These are phyloP conservation scores for Spondyliosoma cantharus DNA, from an alignment of 2,797 vertebrate species.

Conservation along the genomic window DNA sequence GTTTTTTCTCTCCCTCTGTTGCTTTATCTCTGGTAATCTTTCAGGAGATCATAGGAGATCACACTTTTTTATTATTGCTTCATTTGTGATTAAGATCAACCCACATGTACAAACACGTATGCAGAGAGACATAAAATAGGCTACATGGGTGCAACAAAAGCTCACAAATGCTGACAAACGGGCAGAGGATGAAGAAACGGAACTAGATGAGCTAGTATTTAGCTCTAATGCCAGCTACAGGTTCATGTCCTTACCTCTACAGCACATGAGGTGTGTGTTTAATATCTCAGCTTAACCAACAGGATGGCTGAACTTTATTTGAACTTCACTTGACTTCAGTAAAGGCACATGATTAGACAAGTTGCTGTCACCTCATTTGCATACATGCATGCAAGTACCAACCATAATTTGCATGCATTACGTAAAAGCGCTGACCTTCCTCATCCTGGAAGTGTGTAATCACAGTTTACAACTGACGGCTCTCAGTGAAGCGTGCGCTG, in stretches of 20 bases:
- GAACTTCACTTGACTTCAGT: conserved; percentile 19
- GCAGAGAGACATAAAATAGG: conserved; percentile 1
- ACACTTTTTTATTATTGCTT: neutral
- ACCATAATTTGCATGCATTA: neutral
- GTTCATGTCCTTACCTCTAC: neutral
- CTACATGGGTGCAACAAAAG: neutral
- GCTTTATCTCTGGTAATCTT: neutral
- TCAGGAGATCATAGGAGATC: neutral
- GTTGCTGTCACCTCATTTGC: conserved; percentile 10
- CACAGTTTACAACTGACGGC: neutral
- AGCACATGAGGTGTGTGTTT: neutral
- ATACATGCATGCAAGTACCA: neutral
- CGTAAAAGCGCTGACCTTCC: neutral
- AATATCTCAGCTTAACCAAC: neutral
- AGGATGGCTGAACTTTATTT: conserved; percentile 35
- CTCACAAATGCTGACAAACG: neutral
- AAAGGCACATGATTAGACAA: conserved; percentile 16
- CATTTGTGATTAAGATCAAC: conserved; percentile 4
- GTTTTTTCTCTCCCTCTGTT: neutral
- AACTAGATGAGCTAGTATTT: neutral
- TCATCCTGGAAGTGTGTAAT: conserved; percentile 3
- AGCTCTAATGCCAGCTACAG: neutral
- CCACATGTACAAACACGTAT: neutral
- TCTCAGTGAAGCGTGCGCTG: conserved; percentile 3
- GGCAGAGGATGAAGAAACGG: neutral